Evolutionary conservation across 2,113 vertebrate species (phyloP).

Genomic region (Xenus cinereus): DNA sequence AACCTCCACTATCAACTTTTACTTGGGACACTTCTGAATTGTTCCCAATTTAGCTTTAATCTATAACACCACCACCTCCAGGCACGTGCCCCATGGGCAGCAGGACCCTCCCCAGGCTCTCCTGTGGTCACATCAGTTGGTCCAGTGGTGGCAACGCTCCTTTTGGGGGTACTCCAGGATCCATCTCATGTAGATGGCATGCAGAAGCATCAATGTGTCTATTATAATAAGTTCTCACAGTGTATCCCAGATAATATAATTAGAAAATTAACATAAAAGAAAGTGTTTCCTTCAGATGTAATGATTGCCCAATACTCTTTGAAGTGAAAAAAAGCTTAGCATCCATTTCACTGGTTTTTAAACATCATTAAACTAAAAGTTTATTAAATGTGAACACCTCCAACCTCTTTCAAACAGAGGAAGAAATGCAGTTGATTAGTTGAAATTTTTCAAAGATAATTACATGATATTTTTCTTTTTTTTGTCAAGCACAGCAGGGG

Average conservation of each 20-base stretch:
- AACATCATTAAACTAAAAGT: slow-evolving; percentile 55
- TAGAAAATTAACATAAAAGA: slow-evolving; percentile 62
- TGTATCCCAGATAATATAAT: slow-evolving; percentile 20
- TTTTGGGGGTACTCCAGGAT: neutral
- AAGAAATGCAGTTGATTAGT: neutral
- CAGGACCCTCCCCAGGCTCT: neutral
- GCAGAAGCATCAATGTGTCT: neutral
- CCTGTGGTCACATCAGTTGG: neutral
- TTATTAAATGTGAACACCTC: slow-evolving; percentile 14
- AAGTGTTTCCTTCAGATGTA: slow-evolving; percentile 47
- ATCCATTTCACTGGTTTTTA: neutral
- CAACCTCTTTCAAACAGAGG: neutral
- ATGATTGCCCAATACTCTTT: slow-evolving; percentile 18
- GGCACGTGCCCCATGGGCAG: neutral
- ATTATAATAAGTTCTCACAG: neutral
- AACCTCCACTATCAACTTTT: neutral
- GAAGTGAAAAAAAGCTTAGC: slow-evolving; percentile 35
- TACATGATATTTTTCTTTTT: neutral
- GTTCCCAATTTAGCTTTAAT: neutral
- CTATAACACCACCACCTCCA: neutral
- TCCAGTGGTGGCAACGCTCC: neutral
- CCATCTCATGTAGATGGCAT: neutral
- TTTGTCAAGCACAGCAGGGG: neutral
- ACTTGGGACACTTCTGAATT: neutral
- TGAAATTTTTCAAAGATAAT: neutral